Evolutionary conservation across 2,888 invertebrate species (phyloP), one percentile per base, ranked within the genome.

Genomic region (Caenorhabditis sp.): DNA sequence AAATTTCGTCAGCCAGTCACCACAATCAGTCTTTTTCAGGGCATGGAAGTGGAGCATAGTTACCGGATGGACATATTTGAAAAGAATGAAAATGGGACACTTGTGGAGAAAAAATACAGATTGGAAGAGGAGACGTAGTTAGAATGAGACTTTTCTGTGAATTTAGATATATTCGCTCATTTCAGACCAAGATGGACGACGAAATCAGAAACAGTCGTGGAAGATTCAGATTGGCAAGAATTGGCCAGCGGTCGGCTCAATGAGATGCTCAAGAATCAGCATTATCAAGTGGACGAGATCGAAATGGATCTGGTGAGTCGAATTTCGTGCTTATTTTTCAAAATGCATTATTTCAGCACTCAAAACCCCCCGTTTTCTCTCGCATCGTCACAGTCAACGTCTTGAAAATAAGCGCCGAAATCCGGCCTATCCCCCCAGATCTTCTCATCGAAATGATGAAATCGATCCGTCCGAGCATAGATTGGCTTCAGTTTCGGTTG

Each of bases 21-120:
- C 30, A 30, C 5, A 9, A 30, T 5, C 5, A 30, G 30, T 7
- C 5, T 30, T 32, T 37, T 37, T 6, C 37, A 43, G 45, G 27
- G 46, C 46, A 46, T 46, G 46, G 46, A 46, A 26, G 46, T 46
- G 13, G 26, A 26, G 4, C 26, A 46, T 46, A 26, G 46, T 3
- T 46, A 26, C 8, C 46, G 46, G 27, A 26, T 5, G 46, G 46
- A 46, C 15, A n/a, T 46, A 2, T 46, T 46, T 11, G n/a, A 3
- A 27, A n/a, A 46, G n/a, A 13, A 46, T 13, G 27, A 26, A 2
- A 26, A 27, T 1, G 46, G 46, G n/a, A 9, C 46, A 13, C 13
- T 7, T 13, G 26, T 26, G n/a, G 46, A 46, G 27, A 46, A 46
- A 27, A 2, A n/a, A 1, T 27, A 27, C n/a, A 13, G 46, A 26